Conservation (phyloP, 30 jellyfish, hydroid and myxozoan species). For the Turritopsis rubra region DNA sequence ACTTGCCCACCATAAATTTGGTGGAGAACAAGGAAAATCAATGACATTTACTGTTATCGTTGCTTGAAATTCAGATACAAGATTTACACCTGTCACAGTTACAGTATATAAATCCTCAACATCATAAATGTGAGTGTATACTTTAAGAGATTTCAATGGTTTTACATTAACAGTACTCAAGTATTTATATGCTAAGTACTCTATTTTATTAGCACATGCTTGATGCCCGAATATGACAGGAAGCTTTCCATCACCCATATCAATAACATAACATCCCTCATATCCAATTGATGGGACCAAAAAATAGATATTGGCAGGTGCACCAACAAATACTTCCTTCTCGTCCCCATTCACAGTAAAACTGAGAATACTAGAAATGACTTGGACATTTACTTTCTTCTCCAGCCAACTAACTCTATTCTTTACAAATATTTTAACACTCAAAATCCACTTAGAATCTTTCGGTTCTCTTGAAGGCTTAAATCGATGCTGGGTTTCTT, state of each 20-base stretch:
- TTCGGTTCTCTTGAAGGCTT: neutral
- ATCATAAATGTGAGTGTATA: neutral
- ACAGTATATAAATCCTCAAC: neutral
- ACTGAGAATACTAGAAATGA: neutral
- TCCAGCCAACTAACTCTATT: neutral
- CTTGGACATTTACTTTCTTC: neutral
- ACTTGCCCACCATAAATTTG: neutral
- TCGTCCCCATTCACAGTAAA: neutral
- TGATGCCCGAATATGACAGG: conserved; percentile 1
- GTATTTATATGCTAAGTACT: neutral
- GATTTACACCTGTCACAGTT: conserved; percentile 13
- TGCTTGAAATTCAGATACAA: neutral
- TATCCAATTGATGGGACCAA: neutral
- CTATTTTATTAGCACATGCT: neutral
- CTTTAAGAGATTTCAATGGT: neutral
- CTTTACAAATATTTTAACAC: neutral
- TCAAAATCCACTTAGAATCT: neutral
- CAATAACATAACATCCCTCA: neutral
- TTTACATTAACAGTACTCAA: neutral
- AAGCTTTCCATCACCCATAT: neutral
- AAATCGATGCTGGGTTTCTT: neutral
- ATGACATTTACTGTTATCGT: neutral
- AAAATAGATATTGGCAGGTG: neutral
- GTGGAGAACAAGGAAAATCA: conserved; percentile 25
- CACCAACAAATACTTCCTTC: neutral